Evolutionary conservation across 2,797 vertebrate species (phyloP), one percentile per base, ranked within the genome.

Genomic region (Enteromius fasciolatus): DNA sequence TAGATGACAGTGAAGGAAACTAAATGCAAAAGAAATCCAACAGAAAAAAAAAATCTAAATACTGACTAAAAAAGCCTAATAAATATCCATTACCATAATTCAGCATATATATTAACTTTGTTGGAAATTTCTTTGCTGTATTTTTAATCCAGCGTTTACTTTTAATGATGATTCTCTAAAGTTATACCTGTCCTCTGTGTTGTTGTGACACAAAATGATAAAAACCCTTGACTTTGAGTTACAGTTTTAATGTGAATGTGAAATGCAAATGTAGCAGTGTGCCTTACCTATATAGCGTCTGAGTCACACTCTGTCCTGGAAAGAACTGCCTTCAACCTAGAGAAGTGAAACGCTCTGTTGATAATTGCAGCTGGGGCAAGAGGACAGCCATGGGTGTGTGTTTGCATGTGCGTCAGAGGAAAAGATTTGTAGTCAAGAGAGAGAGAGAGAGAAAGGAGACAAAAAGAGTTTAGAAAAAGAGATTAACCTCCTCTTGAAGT

Each of bases 341-440:
- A 63, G 41, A 48, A 52, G 9, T 75, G 41, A 31, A 66, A 59
- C 59, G 15, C 76, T 75, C 61, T 82, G 75, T 73, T 76, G 20
- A 76, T 76, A 18, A 44, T 82, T 52, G 25, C 73, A 67, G 81
- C 61, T 78, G 20, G 25, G 61, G 46, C 25, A 33, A 18, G 64
- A 57, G 52, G 31, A 77, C 46, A 18, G 44, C 39, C 41, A 41
- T 11, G 83, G 46, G 54, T 75, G 59, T 74, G 59, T 75, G 75
- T 48, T 20, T 72, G 66, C 75, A 61, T 81, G 61, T 68, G 39
- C 74, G 54, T 75, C 63, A 78, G 82, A 68, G 68, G 36, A 66
- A 74, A 54, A 52, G 44, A 76, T 72, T 11, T 23, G 25, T 31
- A 15, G 5, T 14, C 25, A 3, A 3, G 28, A 31, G 66, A 61